Conservation (phyloP, 2,797 vertebrate species). For the Parambassis ranga region DNA sequence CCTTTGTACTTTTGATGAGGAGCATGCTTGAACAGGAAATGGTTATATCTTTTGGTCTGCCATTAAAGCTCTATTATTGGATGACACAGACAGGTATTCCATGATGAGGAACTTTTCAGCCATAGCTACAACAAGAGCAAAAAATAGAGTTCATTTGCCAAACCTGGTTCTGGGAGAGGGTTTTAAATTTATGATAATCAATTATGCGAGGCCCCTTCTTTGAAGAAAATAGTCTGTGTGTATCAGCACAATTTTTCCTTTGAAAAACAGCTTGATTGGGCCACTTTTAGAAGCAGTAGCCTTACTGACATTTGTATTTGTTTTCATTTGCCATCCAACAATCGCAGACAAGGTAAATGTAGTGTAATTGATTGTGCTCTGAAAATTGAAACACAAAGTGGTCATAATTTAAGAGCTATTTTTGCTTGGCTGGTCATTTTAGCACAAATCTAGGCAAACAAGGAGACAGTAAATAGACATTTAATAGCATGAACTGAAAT, state of each 20-base stretch:
- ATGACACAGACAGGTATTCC: not conserved
- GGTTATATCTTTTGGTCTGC: not conserved
- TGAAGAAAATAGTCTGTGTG: conserved; percentile 55
- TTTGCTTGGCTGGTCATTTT: conserved; percentile 54
- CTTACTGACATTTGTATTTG: conserved; percentile 48
- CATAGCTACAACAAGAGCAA: conserved; percentile 2
- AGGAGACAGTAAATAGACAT: conserved; percentile 42
- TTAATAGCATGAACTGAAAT: conserved; percentile 36
- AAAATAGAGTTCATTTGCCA: conserved; percentile 57
- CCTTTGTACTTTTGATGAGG: not conserved
- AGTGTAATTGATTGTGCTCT: conserved; percentile 70
- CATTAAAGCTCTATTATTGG: conserved; percentile 44
- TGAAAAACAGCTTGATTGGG: conserved; percentile 60
- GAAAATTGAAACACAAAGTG: conserved; percentile 80
- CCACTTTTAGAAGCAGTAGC: conserved; percentile 58
- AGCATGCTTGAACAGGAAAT: not conserved
- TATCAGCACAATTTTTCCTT: conserved; percentile 40
- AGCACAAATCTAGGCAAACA: conserved; percentile 54
- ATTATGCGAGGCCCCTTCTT: conserved; percentile 52
- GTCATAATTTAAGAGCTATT: conserved; percentile 70
- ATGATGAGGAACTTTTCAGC: conserved; percentile 6
- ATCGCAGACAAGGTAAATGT: conserved; percentile 62
- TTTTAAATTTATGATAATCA: conserved; percentile 50
- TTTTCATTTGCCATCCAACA: conserved; percentile 65
- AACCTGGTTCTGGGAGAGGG: conserved; percentile 16